phyloP scores from a whole-genome alignment of 2,113 vertebrate species.

The Synchiropus splendidus region DNA sequence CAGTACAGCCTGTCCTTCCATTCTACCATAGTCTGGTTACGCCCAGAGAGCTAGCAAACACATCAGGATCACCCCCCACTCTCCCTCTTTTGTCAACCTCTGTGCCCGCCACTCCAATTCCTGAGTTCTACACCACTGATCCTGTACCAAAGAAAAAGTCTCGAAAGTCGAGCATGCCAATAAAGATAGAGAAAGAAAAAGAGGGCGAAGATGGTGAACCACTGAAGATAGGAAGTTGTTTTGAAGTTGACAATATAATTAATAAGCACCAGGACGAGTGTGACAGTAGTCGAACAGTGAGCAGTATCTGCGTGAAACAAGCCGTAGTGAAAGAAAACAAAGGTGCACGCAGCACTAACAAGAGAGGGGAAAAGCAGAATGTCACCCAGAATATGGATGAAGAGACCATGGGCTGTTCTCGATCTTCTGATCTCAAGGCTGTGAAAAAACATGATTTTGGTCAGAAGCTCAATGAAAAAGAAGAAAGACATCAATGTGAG shows the following conservation, averaged over 20 bases:
- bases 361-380: constrained; percentile 39
- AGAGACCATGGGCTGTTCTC: constrained; percentile 31
- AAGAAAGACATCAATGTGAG: constrained; percentile 40
- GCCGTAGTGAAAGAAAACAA: constrained; percentile 18
- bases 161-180: constrained; percentile 96
- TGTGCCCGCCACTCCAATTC: constrained; percentile 68
- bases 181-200: constrained; percentile 91
- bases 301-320: constrained; percentile 31
- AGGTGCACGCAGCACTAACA: neutral
- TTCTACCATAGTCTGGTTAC: constrained; percentile 91
- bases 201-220: constrained; percentile 58
- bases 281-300: constrained; percentile 5
- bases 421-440: constrained; percentile 48
- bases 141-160: constrained; percentile 92
- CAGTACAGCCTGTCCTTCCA: constrained; percentile 90
- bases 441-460: constrained; percentile 32
- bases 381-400: constrained; percentile 44
- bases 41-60: constrained; percentile 89
- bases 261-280: constrained; percentile 59
- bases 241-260: constrained; percentile 71
- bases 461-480: constrained; percentile 35
- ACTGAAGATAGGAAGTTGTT: constrained; percentile 64
- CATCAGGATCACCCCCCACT: constrained; percentile 84
- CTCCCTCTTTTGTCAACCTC: constrained; percentile 86
- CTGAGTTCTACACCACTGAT: constrained; percentile 64